Percentiles rank a stretch among this genome's conserved stretches.
Conservation (phyloP, 2,113 vertebrate genomes). For the Dromas ardeola region DNA sequence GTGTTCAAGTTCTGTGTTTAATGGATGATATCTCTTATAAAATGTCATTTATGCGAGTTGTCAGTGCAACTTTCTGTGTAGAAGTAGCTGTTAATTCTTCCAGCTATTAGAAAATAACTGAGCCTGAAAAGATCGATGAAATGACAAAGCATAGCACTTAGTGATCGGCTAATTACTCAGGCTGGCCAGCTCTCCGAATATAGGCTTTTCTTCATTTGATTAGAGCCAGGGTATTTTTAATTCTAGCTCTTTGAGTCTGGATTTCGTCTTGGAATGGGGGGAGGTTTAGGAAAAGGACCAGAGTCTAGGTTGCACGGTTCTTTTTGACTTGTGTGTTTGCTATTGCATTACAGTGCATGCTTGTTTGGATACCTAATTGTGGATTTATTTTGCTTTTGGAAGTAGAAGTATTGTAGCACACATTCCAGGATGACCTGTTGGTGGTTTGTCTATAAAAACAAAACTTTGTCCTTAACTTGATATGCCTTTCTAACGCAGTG, state of each 20-base stretch:
- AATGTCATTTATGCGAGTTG: neutral
- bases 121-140: neutral
- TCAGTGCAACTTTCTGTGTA: neutral
- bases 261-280: neutral
- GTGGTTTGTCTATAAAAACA: neutral
- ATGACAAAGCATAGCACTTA: neutral
- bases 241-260: neutral
- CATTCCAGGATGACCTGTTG: neutral
- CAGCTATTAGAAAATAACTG: neutral
- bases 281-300: neutral
- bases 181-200: neutral
- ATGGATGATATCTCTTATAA: neutral
- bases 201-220: neutral
- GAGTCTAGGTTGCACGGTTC: too few species aligned
- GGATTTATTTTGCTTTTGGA: neutral
- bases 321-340: neutral
- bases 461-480: neutral
- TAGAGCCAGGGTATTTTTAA: neutral
- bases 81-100: neutral
- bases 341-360: neutral
- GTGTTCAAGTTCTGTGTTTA: neutral
- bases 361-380: neutral
- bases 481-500: neutral
- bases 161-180: slow-evolving; percentile 11
- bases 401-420: accelerated